These are phyloP conservation scores for Pararge aegeria DNA, from an alignment of 1,140 invertebrate genomes.

Conservation along the genomic window DNA sequence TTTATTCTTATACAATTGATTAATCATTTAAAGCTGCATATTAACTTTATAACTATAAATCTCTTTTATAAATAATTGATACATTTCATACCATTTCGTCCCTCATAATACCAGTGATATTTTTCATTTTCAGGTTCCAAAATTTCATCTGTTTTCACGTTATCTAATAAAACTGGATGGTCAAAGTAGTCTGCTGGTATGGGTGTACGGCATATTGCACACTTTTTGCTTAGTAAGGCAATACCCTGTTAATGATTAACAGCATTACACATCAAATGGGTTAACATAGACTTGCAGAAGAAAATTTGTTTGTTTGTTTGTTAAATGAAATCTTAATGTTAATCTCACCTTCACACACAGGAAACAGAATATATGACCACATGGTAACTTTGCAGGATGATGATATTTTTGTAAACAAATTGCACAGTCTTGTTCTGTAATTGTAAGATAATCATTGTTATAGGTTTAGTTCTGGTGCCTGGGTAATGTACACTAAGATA, in stretches of 20 bases:
- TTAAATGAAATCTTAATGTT: no score
- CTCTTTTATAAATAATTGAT: no score
- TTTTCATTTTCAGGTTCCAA: conserved; percentile 82
- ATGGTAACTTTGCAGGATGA: conserved; percentile 93
- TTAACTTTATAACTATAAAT: no score
- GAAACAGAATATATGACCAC: conserved; percentile 97
- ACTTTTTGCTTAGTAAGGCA: conserved; percentile 90
- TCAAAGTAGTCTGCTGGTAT: conserved; percentile 92
- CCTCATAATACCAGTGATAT: conserved; percentile 98
- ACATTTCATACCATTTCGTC: conserved; percentile 86
- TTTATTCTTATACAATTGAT: no score
- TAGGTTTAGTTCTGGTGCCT: no score
- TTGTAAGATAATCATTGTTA: neutral
- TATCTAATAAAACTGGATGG: conserved; percentile 88
- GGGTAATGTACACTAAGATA: no score
- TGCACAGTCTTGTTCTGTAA: conserved; percentile 87
- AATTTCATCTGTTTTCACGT: conserved; percentile 67
- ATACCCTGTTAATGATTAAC: conserved; percentile 82
- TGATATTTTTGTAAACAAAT: conserved; percentile 94
- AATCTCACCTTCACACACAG: conserved; percentile 92
- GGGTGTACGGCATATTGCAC: conserved; percentile 91
- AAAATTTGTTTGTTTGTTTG: no score
- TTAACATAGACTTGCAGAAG: no score
- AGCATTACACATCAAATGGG: neutral
- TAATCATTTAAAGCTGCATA: no score